Base-by-base conservation (phyloP, 2,888 invertebrate genomes). In the Sesia bembeciformis region DNA sequence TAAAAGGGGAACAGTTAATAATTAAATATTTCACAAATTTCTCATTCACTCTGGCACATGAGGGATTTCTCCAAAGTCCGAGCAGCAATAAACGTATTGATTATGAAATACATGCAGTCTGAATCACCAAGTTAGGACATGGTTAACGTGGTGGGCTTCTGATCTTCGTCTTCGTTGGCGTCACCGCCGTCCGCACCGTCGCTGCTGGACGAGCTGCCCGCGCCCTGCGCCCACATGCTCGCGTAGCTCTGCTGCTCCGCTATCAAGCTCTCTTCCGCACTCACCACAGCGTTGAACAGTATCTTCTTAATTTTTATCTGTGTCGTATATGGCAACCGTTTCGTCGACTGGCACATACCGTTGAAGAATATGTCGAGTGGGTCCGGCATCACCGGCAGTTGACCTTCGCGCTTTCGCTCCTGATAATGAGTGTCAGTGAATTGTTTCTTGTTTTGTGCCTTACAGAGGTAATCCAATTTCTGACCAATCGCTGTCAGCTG, bases 341-440 rank as follows among this genome's bases (percentile, higher is more conserved):
- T 85, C 42, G 87, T 83, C 52, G 84, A 74, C 70, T 87, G 85
- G 66, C 87, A 87, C 88, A 88, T 88, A 75, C 86, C 74, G 69
- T 77, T 81, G 74, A 88, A 88, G 74, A 88, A 88, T 57, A 81
- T 82, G 68, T 86, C 86, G 52, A 86, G 74, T 53, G 86, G 83
- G 66, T 85, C 84, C 54, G 57, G 57, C 56, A 54, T 41, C 54
- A 57, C 59, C 53, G 59, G 61, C 56, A 51, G 60, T 56, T 52
- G 59, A 53, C 51, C 52, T 54, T 59, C 64, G 53, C 66, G 62
- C 53, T 63, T 62, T 6, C 62, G 58, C 52, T 64, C 65, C 56
- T 53, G 58, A 54, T 56, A 53, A 41, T 62, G 59, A 53, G 62
- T 58, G 38, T 66, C 71, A 8, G 64, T 60, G 58, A 61, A 65